phyloP scores from a whole-genome alignment of 2,113 vertebrate species.

The Notarius lentiginosus region DNA sequence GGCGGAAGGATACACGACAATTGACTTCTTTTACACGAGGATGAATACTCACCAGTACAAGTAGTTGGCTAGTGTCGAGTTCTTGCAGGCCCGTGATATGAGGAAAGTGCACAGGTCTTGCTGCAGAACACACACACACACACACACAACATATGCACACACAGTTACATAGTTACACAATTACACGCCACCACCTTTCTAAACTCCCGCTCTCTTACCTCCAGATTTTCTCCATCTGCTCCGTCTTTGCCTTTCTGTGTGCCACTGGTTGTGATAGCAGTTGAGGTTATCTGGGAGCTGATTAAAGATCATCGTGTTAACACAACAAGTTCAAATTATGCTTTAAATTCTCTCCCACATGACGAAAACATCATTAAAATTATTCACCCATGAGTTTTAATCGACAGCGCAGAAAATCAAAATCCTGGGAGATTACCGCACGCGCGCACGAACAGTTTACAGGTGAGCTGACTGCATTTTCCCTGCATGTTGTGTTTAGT shows the following conservation, averaged over 20 bases:
- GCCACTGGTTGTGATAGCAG: conserved; percentile 73
- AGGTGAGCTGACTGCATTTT: background rate
- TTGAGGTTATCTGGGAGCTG: conserved; percentile 85
- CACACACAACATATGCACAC: background rate
- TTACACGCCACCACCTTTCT: background rate
- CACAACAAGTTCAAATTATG: background rate
- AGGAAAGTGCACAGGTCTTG: conserved; percentile 97
- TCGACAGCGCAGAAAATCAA: background rate
- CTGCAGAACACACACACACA: conserved; percentile 64
- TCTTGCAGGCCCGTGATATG: conserved; percentile 97
- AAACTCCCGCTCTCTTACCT: conserved; percentile 70
- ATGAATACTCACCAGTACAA: conserved; percentile 88
- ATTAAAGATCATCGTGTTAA: conserved; percentile 28
- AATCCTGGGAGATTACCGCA: background rate
- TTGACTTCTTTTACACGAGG: background rate
- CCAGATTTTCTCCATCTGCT: conserved; percentile 83
- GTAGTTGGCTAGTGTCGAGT: conserved; percentile 95
- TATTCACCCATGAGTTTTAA: background rate
- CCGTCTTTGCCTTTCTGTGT: conserved; percentile 85
- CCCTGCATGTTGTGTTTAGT: background rate
- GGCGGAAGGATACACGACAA: background rate
- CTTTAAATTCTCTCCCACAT: background rate
- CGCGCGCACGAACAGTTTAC: background rate
- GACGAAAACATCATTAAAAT: background rate
- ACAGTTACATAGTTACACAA: conserved; percentile 8